These are phyloP conservation scores for Miltochrista miniata DNA, from an alignment of 2,888 invertebrate genomes.

Conservation along the genomic window DNA sequence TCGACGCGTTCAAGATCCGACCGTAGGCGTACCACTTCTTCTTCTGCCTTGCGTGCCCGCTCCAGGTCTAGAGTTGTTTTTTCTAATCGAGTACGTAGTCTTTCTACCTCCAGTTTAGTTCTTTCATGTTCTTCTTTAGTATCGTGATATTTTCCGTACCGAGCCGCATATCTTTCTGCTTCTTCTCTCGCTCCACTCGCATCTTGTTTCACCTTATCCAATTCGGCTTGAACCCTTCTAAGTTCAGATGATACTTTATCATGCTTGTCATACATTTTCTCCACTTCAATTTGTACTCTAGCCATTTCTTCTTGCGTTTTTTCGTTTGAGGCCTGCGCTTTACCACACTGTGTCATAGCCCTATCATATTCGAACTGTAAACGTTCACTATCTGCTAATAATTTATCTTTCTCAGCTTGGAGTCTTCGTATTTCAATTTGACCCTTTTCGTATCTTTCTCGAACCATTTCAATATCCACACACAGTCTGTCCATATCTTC, in stretches of 20 bases:
- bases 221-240: constrained; percentile 90
- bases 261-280: constrained; percentile 95
- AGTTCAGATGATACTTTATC: constrained; percentile 93
- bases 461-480: constrained; percentile 93
- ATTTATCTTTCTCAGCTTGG: constrained; percentile 93
- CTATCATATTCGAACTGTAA: constrained; percentile 94
- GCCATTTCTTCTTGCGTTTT: constrained; percentile 95
- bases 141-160: constrained; percentile 90
- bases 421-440: constrained; percentile 92
- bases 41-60: constrained; percentile 87
- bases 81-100: constrained; percentile 90
- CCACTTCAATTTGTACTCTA: constrained; percentile 92
- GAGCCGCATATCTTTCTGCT: constrained; percentile 87
- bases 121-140: constrained; percentile 91
- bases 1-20: constrained; percentile 90
- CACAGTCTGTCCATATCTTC: constrained; percentile 90
- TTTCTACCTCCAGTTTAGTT: constrained; percentile 91
- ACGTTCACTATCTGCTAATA: constrained; percentile 92
- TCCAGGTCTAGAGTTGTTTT: constrained; percentile 92
- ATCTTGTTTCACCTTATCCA: constrained; percentile 87
- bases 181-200: constrained; percentile 92
- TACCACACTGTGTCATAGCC: constrained; percentile 92
- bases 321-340: constrained; percentile 93
- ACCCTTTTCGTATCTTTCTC: constrained; percentile 94
- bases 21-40: constrained; percentile 86